phyloP scores from a whole-genome alignment of 1,140 invertebrate species.

The Acromyrmex echinatior region DNA sequence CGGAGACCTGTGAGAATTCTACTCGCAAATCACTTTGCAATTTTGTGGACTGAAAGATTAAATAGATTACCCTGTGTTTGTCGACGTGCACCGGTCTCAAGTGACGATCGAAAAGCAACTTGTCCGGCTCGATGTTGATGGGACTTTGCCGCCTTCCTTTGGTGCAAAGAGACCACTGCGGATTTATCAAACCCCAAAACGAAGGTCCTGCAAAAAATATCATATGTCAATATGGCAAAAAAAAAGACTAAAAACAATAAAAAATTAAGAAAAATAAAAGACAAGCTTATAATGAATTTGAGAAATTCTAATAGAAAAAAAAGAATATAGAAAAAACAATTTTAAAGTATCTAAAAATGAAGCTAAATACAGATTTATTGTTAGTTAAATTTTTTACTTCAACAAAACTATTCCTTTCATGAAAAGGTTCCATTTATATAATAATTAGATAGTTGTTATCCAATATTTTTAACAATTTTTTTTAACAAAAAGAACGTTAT shows the following conservation, averaged over 20 bases:
- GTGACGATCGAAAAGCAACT: slow-evolving; percentile 97
- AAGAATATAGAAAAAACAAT: too few relatives aligned
- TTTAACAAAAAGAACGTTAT: background rate
- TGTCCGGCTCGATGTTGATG: slow-evolving; percentile 97
- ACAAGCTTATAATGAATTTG: background rate
- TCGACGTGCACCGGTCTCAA: slow-evolving; percentile 95
- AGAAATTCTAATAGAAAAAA: too few relatives aligned
- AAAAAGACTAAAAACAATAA: background rate
- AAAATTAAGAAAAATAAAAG: background rate
- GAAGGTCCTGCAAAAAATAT: slow-evolving; percentile 92
- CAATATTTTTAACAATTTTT: background rate
- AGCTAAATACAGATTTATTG: too few relatives aligned
- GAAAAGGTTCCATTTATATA: background rate
- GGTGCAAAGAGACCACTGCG: slow-evolving; percentile 98
- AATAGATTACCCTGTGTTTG: slow-evolving; percentile 93
- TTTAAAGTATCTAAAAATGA: too few relatives aligned
- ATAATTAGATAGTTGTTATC: background rate
- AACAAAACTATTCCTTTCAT: too few relatives aligned
- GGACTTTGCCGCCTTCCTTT: slow-evolving; percentile 97
- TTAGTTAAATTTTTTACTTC: too few relatives aligned
- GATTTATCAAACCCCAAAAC: slow-evolving; percentile 99
- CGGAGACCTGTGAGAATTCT: background rate
- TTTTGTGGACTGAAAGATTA: slow-evolving; percentile 38
- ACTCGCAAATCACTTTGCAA: slow-evolving; percentile 1
- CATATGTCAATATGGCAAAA: background rate